A percentile compares a stretch with the other conserved stretches of the same genome.
These are phyloP conservation scores for Apis dorsata DNA, from an alignment of 1,140 invertebrate species.

Conservation along the genomic window DNA sequence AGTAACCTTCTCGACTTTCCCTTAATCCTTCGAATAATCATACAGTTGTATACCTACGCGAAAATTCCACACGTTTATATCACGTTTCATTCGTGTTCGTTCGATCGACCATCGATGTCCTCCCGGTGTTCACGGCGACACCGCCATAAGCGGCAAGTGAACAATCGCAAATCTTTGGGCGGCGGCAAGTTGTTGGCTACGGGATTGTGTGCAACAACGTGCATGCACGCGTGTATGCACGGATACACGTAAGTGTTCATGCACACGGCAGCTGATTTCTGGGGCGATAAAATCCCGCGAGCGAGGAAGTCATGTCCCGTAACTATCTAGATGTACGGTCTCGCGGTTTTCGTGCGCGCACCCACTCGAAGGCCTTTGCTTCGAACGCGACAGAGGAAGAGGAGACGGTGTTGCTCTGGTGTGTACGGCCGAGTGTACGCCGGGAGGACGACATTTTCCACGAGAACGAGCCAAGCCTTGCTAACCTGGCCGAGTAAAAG, in stretches of 20 bases:
- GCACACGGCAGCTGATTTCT: slow-evolving; percentile 66
- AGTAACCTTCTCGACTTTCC: too few relatives aligned
- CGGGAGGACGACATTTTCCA: slow-evolving; percentile 70
- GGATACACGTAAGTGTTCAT: slow-evolving; percentile 44
- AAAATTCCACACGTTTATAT: too few relatives aligned
- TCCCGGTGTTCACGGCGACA: slow-evolving; percentile 18
- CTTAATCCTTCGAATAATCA: too few relatives aligned
- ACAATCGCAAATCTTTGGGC: slow-evolving; percentile 55
- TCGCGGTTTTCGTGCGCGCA: slow-evolving; percentile 64
- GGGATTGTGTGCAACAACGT: slow-evolving; percentile 7
- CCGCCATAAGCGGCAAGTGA: slow-evolving; percentile 35
- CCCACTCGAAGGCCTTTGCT: slow-evolving; percentile 56
- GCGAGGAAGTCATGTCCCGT: slow-evolving; percentile 69
- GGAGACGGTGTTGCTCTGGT: not conserved
- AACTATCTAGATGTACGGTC: slow-evolving; percentile 68
- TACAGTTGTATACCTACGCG: too few relatives aligned
- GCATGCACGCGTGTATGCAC: slow-evolving; percentile 20
- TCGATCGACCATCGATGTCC: not conserved
- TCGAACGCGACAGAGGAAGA: slow-evolving; percentile 23
- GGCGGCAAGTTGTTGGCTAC: slow-evolving; percentile 41
- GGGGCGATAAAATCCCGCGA: slow-evolving; percentile 64
- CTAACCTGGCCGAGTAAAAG: slow-evolving; percentile 74
- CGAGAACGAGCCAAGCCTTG: slow-evolving; percentile 67
- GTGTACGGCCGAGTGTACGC: slow-evolving; percentile 11
- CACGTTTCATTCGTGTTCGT: too few relatives aligned